Evolutionary conservation across 2,797 vertebrate genomes (phyloP), one percentile per base, ranked within the genome.

Genomic region (Lithobates pipiens): DNA sequence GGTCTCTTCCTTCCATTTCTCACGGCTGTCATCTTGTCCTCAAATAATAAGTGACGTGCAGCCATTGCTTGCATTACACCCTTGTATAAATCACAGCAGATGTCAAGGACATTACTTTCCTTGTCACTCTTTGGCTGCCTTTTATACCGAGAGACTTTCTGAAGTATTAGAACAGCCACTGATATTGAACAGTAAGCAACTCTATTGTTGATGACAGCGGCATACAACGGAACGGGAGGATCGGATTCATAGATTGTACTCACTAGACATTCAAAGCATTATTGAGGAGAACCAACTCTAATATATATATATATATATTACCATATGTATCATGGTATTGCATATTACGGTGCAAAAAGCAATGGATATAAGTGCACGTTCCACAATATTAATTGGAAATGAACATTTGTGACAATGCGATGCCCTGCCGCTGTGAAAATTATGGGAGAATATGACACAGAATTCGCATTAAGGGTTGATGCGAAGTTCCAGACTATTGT

Each of bases 51-150:
- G 85, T 86, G 85, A 86, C 80, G 29, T 73, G 68, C 75, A 29
- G 80, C 54, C 80, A 73, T 82, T 34, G 85, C 75, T 42, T 76
- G 79, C 76, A 77, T 77, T 86, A 82, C 75, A 34, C 54, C 68
- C 69, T 42, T 63, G 61, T 75, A 80, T 87, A 76, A 87, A 83
- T 87, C 81, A 80, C 61, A 27, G 25, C 63, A 63, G 34, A 36
- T 76, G 81, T 63, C 86, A 87, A 87, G 81, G 70, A 76, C 76
- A 87, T 87, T 87, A 79, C 76, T 78, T 83, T 81, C 57, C 57
- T 46, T 87, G 85, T 87, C 85, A 80, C 29, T 83, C 79, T 72
- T 18, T 74, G 70, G 85, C 29, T 73, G 68, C 54, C 80, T 83
- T 42, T 83, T 83, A 39, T 76, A 83, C 29, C 3, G 10, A 77